Evolutionary conservation across 1,140 invertebrate species (phyloP).

Genomic region (Dendroctonus ponderosae): DNA sequence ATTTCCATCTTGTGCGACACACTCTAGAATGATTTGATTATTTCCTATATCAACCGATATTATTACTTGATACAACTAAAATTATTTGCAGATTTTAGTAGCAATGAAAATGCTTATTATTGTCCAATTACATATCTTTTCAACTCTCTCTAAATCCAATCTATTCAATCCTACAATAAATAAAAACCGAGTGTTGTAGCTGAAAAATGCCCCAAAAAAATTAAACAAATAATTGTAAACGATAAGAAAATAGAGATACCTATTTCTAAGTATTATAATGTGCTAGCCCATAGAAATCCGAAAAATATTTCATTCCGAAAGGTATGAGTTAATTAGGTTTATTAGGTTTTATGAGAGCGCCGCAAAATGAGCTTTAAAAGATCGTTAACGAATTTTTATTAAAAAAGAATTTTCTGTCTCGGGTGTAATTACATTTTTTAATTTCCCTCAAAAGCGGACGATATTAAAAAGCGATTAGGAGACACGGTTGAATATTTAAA

Average conservation of each 20-base stretch:
- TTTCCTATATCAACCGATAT: too few relatives aligned
- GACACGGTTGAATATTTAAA: too few relatives aligned
- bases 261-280: conserved; percentile 10
- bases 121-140: too few relatives aligned
- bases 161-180: too few relatives aligned
- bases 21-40: too few relatives aligned
- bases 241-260: conserved; percentile 6
- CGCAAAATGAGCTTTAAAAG: conserved; percentile 10
- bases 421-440: conserved; percentile 18
- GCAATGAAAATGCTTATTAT: too few relatives aligned
- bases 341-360: conserved; percentile 19
- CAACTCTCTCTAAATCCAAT: too few relatives aligned
- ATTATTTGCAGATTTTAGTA: too few relatives aligned
- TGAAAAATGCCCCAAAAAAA: neutral
- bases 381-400: conserved; percentile 14
- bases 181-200: too few relatives aligned
- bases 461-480: conserved; percentile 19
- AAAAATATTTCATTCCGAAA: conserved; percentile 20
- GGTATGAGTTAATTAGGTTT: conserved; percentile 20
- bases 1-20: too few relatives aligned
- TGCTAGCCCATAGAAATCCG: conserved; percentile 11
- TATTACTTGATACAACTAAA: too few relatives aligned
- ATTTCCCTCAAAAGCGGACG: neutral
- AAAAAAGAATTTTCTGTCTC: conserved; percentile 19
- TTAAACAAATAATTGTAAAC: conserved; percentile 6